Conservation (phyloP, 1,140 invertebrate species). For the Pygmarrhopalites habei region DNA sequence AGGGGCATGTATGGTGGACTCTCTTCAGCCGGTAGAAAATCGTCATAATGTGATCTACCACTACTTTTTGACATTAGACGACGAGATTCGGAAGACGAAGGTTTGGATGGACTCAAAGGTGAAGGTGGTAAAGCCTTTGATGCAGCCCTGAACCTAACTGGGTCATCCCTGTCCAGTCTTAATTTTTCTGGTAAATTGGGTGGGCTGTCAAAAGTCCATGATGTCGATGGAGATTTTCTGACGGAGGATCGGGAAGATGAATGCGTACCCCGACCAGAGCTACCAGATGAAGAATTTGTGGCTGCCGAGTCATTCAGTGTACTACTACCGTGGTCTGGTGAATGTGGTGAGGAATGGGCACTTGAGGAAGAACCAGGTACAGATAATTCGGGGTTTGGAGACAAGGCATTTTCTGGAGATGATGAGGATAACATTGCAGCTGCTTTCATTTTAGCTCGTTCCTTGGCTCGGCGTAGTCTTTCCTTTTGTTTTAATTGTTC, state of each 20-base stretch:
- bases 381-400: background rate
- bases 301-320: too few species aligned
- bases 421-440: constrained; percentile 30
- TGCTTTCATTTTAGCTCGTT: constrained; percentile 60
- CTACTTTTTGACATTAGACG: background rate
- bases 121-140: constrained; percentile 34
- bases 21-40: background rate
- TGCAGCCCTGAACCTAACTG: constrained; percentile 29
- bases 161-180: constrained; percentile 19
- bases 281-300: constrained; percentile 3
- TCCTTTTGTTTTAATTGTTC: constrained; percentile 54
- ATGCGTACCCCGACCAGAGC: background rate
- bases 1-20: constrained; percentile 38
- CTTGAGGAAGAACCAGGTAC: background rate
- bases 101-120: background rate
- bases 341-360: background rate
- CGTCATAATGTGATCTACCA: background rate
- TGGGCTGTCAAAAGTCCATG: constrained; percentile 10
- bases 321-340: background rate
- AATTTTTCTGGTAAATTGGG: constrained; percentile 35
- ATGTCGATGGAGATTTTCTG: too few species aligned
- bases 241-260: background rate
- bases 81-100: background rate
- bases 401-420: background rate
- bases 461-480: constrained; percentile 58